Base-by-base conservation (phyloP, 1,140 invertebrate genomes). In the Drosophila jambulina region DNA sequence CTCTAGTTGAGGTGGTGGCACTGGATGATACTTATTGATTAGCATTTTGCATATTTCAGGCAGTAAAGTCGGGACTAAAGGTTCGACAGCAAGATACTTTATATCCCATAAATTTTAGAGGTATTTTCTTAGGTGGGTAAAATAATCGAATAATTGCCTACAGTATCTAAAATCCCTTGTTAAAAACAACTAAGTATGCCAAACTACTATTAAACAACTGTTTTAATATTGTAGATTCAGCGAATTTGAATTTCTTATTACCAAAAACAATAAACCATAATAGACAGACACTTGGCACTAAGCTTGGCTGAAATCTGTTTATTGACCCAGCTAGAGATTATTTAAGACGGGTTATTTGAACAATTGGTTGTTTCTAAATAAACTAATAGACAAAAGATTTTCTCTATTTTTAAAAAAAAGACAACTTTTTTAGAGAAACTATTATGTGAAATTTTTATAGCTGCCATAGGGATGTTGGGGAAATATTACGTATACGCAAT, bases 11-110 rank as follows among this genome's bases (percentile, higher is more conserved):
- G 45, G 45, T 48, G 65, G 25, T 58, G 51, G 65, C 12, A 70
- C 65, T 59, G 51, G 21, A 49, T 34, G 65, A 58, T 72, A 71
- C 69, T 42, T 71, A 72, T 71, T 68, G 67, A 70, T 68, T 67
- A 54, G 67, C 53, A 72, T 58, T 42, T 70, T 21, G 54, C 29
- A 60, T 32, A 34, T n/a, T 27, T 15, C 12, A 25, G 6, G 25
- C 6, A 38, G 17, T 5, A 8, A 57, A 40, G 9, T 57, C 9
- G 2, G 27, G 25, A 4, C 8, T 25, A 27, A n/a, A 49, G 27
- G 12, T 12, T 34, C 67, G 67, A 67, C 48, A 45, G 2, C 6
- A 5, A 29, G 13, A 4, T 53, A 65, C 61, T 67, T 17, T 15
- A 10, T 13, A 13, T 29, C 4, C 15, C 5, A 19, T 23, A 15